Base-by-base conservation (phyloP, 1,140 invertebrate genomes). In the Drosophila pseudoananassae region DNA sequence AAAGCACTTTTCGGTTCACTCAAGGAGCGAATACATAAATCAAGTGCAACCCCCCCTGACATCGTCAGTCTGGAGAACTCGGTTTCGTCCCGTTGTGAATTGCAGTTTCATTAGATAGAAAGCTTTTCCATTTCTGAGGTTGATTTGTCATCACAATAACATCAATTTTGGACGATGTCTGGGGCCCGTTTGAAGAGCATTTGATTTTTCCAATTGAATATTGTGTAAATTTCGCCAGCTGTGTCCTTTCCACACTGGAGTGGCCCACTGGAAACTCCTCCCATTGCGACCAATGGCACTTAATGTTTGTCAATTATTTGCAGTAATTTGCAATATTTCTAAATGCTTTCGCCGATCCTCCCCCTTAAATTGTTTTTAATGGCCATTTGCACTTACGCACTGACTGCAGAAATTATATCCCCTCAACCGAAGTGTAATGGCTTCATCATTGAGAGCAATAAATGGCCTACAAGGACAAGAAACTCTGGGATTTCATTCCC, bases 311-410 rank as follows among this genome's bases (percentile, higher is more conserved):
- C 83, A 88, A 87, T 88, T 88, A 87, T 87, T 87, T 83, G 83
- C 83, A 83, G 83, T 88, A 87, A 87, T 87, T 87, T 87, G 83
- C 83, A 88, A 87, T 89, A 87, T 83, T 81, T 79, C 75, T 88
- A 88, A 87, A 83, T 77, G 83, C 71, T 87, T 76, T 71, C 46
- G 47, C 45, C 54, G 66, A 56, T 49, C 66, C 76, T 76, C 78
- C 78, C 78, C 83, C 82, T 78, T 88, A 75, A 87, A 87, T 87
- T 87, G 83, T 88, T 87, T 88, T 88, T 87, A 87, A 87, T 87
- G 83, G 83, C 82, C 74, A 88, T 88, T 87, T 87, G 82, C 82
- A 87, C 82, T 87, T 87, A 87, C 58, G 69, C 45, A 70, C 69
- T 45, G 65, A 56, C 75, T 66, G 54, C 47, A 65, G 40, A 61